Percentiles rank a stretch among this genome's conserved stretches.
Evolutionary conservation across 2,797 vertebrate genomes (phyloP).

Genomic region (Platalea minor): DNA sequence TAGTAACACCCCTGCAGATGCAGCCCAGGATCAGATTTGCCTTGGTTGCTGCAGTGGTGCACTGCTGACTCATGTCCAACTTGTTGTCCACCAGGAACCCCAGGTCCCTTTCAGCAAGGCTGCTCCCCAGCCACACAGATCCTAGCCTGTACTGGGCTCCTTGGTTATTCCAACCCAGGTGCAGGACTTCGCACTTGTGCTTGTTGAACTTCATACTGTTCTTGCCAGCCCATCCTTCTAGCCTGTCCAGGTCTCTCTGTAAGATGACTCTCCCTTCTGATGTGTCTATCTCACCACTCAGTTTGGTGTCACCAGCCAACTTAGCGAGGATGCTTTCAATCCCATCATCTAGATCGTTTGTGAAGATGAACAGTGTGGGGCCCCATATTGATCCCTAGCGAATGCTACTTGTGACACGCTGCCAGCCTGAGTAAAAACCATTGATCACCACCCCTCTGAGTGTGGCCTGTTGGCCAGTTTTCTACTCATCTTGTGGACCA

Average conservation of each 20-base stretch:
- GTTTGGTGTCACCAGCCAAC: background rate
- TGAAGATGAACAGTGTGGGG: background rate
- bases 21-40: background rate
- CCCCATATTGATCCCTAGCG: rapidly evolving
- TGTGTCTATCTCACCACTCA: background rate
- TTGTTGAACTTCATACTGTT: background rate
- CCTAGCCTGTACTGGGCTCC: background rate
- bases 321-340: background rate
- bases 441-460: background rate
- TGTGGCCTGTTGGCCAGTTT: background rate
- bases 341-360: rapidly evolving
- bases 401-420: background rate
- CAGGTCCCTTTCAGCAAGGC: background rate
- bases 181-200: background rate
- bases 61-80: background rate
- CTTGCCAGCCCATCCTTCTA: background rate
- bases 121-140: background rate
- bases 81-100: background rate
- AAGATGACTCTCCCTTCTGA: background rate
- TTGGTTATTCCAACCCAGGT: background rate
- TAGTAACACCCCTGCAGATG: background rate
- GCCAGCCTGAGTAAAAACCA: background rate
- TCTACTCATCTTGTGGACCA: background rate
- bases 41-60: background rate
- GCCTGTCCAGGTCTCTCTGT: background rate